Evolutionary conservation across 2,888 invertebrate genomes (phyloP), one percentile per base, ranked within the genome.

Genomic region (Laothoe populi): DNA sequence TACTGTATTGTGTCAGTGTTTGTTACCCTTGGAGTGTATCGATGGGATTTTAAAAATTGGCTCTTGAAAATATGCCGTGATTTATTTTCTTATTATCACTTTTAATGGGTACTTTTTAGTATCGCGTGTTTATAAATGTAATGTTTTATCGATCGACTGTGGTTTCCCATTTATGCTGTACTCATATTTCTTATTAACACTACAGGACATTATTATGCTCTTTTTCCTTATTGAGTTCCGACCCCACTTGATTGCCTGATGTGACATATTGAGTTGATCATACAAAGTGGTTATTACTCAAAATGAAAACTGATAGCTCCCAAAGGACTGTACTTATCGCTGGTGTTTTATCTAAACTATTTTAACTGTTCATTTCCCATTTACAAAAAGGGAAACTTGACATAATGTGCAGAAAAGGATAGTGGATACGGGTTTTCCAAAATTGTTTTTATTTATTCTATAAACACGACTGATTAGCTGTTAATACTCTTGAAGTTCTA

Each of bases 81-180:
- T 46, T 60, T 60, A 49, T 46, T n/a, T 31, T 53, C 38, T 23
- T 26, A 53, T 44, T 31, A 53, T 53, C 49, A 19, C 19, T 24
- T 62, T 59, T 46, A 38, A 59, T 57, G 31, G 62, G 49, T 62
- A 68, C 63, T 70, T 64, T 70, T 70, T 67, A 64, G 71, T 73
- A 79, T 81, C 68, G 82, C 81, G 78, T 84, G 83, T 77, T 77
- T 69, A 67, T 69, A 71, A 78, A 78, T 74, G 77, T 68, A 77
- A 73, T 81, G 74, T 76, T 75, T 72, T 79, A 83, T 83, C 77
- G 77, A 81, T 81, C 57, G 62, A 63, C 63, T 53, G 63, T 64
- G 64, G 64, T 71, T 10, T 8, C 40, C 46, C 11, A 5, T 46
- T 46, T 11, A 19, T 19, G 31, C 35, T 53, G 31, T 35, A 53